Percentiles rank a stretch among this genome's conserved stretches.
Evolutionary conservation across 2,113 vertebrate species (phyloP).

Genomic region (Spilogale gracilis): DNA sequence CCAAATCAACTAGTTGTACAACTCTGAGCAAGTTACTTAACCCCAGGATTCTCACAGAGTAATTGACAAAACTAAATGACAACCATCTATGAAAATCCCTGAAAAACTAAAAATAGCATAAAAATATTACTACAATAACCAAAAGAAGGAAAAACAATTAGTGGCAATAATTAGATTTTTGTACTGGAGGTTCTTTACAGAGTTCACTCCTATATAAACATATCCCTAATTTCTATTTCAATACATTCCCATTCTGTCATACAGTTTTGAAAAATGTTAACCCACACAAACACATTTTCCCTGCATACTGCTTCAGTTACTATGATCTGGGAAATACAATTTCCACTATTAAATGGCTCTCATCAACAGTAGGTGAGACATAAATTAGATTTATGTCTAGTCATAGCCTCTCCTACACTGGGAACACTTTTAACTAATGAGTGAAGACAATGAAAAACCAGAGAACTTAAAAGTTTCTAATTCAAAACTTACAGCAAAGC

Average conservation of each 20-base stretch:
- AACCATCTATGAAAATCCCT: not conserved
- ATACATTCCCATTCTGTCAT: not conserved
- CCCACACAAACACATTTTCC: not conserved
- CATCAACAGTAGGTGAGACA: not conserved
- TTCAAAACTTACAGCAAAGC: constrained; percentile 29
- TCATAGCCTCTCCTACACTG: not conserved
- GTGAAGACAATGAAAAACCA: not conserved
- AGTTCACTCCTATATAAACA: not conserved
- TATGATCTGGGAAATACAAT: not conserved
- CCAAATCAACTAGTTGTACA: not conserved
- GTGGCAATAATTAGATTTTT: not conserved
- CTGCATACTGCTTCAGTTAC: not conserved
- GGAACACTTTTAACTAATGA: not conserved
- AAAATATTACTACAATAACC: not conserved
- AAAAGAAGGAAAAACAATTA: not conserved
- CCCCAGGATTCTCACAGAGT: not conserved
- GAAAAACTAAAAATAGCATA: not conserved
- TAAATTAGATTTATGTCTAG: not conserved
- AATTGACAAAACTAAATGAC: not conserved
- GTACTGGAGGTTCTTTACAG: not conserved
- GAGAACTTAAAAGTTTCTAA: not conserved
- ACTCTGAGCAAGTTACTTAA: not conserved
- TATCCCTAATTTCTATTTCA: not conserved
- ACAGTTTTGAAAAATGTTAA: not conserved
- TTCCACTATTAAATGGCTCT: not conserved